Evolutionary conservation across 2,888 invertebrate species (phyloP).

Genomic region (Noctua janthe): DNA sequence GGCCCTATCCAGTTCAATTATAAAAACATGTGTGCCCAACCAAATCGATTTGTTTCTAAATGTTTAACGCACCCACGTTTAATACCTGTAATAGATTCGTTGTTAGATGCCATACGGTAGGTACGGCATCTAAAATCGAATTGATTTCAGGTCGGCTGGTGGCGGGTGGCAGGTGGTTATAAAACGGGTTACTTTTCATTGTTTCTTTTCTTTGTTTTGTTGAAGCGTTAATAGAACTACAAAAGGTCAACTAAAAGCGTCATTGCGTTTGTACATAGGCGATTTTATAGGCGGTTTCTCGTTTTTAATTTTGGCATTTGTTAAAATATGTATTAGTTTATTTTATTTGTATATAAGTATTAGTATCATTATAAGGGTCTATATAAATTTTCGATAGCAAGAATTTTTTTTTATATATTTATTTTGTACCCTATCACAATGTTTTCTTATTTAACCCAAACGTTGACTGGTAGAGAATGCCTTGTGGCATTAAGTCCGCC

Average conservation of each 20-base stretch:
- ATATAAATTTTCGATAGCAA: too few relatives aligned
- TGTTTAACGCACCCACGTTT: neutral
- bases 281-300: neutral
- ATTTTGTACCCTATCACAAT: too few relatives aligned
- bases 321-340: too few relatives aligned
- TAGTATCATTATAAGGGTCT: too few relatives aligned
- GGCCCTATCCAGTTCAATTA: neutral
- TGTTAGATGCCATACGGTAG: neutral
- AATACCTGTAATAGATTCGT: neutral
- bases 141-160: neutral
- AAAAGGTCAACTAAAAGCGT: neutral
- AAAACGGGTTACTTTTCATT: neutral
- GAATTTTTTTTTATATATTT: too few relatives aligned
- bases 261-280: neutral
- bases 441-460: too few relatives aligned
- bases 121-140: neutral
- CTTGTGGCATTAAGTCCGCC: too few relatives aligned
- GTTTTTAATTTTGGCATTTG: too few relatives aligned
- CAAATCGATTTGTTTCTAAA: constrained; percentile 8
- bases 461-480: too few relatives aligned
- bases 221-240: neutral
- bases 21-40: neutral
- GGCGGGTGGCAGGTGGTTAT: neutral
- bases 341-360: too few relatives aligned
- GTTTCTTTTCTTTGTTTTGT: neutral